Base-by-base conservation (phyloP, 2,888 invertebrate species). In the Aporophyla lueneburgensis region DNA sequence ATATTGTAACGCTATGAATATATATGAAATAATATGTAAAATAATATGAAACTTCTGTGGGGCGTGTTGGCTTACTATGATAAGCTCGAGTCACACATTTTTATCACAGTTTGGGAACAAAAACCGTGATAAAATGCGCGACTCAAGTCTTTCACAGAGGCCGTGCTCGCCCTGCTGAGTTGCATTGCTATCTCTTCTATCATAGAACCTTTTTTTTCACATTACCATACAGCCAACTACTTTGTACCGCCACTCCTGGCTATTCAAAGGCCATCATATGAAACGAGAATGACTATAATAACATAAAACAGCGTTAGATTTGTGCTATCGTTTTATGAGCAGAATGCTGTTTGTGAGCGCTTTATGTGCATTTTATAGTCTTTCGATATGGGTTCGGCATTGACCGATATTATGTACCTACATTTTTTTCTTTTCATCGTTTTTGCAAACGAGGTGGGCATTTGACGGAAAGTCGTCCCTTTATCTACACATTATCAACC, bases 241-340 rank as follows among this genome's bases (percentile, higher is more conserved):
- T 58, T 46, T 68, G 43, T 63, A 66, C 19, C 7, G 33, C 68
- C 71, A 65, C 78, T 54, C 67, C 71, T 54, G 33, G 49, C 59
- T 49, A 81, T 78, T 62, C 59, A 56, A 73, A 71, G 59, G 51
- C 67, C 59, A 78, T 82, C 24, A 77, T 51, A 70, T 54, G 54
- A 54, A 62, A 81, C 61, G 71, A 62, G 19, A 68, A 81, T 68
- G 54, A 40, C 43, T 27, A 4, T 56, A 69, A 63, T 83, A 78
- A 74, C 63, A 74, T 76, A 67, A 33, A 78, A 78, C 74, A 69
- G 63, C 27, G 19, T 40, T 71, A 65, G 43, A 61, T 74, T 74
- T 61, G n/a, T 73, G 43, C 71, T 85, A 78, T 76, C 59, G 40
- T 72, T 71, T 75, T 73, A 72, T 46, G 74, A 65, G 10, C 56